phyloP scores from a whole-genome alignment of 2,888 invertebrate genomes.

The Epistrophe eligans region DNA sequence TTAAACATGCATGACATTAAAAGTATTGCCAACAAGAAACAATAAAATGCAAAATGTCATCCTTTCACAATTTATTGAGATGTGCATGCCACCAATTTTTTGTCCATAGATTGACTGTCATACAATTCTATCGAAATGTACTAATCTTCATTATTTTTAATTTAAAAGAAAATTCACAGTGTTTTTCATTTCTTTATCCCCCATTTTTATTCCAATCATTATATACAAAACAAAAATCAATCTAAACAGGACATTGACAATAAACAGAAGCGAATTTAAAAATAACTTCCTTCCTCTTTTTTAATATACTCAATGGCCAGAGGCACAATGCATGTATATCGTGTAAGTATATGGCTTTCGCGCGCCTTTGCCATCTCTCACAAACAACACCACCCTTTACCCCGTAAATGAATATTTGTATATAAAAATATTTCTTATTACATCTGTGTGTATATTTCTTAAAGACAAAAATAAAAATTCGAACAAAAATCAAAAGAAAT shows the following conservation, averaged over 20 bases:
- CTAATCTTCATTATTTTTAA: background rate
- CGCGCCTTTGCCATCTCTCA: conserved; percentile 11
- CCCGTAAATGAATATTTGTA: conserved; percentile 18
- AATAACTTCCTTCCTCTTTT: conserved; percentile 80
- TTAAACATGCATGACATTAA: too few relatives aligned
- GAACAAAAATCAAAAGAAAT: conserved; percentile 21
- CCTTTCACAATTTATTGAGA: too few relatives aligned
- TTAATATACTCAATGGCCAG: conserved; percentile 74
- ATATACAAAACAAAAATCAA: conserved; percentile 25
- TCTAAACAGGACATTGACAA: conserved; percentile 77
- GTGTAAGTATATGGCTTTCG: conserved; percentile 28
- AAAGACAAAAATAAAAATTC: conserved; percentile 36
- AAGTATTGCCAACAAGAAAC: too few relatives aligned
- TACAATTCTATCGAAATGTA: background rate
- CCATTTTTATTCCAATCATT: background rate
- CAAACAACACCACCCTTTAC: background rate
- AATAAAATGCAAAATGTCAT: too few relatives aligned
- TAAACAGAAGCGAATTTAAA: conserved; percentile 79
- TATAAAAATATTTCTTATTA: conserved; percentile 47
- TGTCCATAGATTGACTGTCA: too few relatives aligned
- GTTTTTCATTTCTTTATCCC: background rate
- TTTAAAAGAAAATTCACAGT: background rate
- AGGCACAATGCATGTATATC: conserved; percentile 51
- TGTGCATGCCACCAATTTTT: too few relatives aligned
- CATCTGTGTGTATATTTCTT: conserved; percentile 46